Percentiles rank a stretch among this genome's conserved stretches.
Evolutionary conservation across 2,113 vertebrate species (phyloP).

Genomic region (Uria lomvia): DNA sequence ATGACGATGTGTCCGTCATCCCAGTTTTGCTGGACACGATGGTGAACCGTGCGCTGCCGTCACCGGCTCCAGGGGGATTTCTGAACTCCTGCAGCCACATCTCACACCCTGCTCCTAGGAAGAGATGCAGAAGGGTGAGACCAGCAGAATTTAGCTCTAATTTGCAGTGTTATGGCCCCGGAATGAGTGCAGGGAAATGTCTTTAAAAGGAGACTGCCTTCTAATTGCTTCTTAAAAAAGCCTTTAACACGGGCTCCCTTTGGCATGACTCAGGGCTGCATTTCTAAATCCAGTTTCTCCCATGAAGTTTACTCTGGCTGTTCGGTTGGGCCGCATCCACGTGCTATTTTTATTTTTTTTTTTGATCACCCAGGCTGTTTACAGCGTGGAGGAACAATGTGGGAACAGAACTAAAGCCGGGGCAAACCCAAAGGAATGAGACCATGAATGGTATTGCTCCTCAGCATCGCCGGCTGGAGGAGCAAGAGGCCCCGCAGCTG

Average conservation of each 20-base stretch:
- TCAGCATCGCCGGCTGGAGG: background rate
- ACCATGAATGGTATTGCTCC: background rate
- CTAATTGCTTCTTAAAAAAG: background rate
- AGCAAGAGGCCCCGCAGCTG: background rate
- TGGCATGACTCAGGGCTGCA: background rate
- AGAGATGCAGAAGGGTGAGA: background rate
- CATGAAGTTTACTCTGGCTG: background rate
- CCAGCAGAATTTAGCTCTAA: background rate
- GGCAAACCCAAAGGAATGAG: slow-evolving; percentile 25
- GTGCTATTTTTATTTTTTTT: slow-evolving; percentile 5
- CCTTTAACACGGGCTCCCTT: background rate
- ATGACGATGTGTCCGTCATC: rapidly evolving
- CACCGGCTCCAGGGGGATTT: background rate
- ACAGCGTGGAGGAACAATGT: slow-evolving; percentile 4
- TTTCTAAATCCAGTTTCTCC: slow-evolving; percentile 30
- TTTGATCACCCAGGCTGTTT: slow-evolving; percentile 10
- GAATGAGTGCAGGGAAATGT: background rate
- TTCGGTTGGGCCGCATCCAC: background rate
- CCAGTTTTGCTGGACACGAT: background rate
- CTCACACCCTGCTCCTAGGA: background rate
- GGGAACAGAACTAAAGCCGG: slow-evolving; percentile 44
- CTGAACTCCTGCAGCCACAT: background rate
- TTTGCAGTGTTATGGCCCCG: background rate
- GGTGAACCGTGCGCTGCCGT: rapidly evolving
- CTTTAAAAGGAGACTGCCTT: slow-evolving; percentile 20